phyloP scores from a whole-genome alignment of 2,888 invertebrate species.

The Amphiduros pacificus region DNA sequence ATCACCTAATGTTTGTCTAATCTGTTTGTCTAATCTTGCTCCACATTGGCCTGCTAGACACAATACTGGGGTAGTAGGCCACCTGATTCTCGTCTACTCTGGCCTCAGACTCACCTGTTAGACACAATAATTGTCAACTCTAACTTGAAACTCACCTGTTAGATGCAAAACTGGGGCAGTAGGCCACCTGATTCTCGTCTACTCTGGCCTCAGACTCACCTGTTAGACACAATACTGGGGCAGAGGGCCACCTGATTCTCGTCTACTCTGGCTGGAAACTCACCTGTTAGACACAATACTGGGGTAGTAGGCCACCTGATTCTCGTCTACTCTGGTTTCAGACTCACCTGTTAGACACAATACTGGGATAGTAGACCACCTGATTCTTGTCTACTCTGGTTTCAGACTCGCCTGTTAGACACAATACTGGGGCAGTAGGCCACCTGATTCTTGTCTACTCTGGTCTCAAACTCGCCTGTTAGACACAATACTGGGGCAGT shows the following conservation, averaged over 20 bases:
- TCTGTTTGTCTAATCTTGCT: neutral
- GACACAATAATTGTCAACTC: too few species aligned
- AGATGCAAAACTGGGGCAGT: slow-evolving; percentile 88
- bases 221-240: slow-evolving; percentile 88
- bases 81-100: slow-evolving; percentile 91
- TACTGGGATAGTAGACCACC: slow-evolving; percentile 87
- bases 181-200: slow-evolving; percentile 89
- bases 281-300: slow-evolving; percentile 85
- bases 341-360: slow-evolving; percentile 84
- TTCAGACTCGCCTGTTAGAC: slow-evolving; percentile 89
- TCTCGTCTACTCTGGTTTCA: slow-evolving; percentile 85
- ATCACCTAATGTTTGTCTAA: neutral
- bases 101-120: slow-evolving; percentile 73
- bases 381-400: slow-evolving; percentile 89
- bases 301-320: slow-evolving; percentile 90
- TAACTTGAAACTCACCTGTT: slow-evolving; percentile 68
- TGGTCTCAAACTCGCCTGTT: slow-evolving; percentile 74
- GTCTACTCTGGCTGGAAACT: slow-evolving; percentile 78
- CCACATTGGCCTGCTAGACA: slow-evolving; percentile 72
- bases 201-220: slow-evolving; percentile 87
- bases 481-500: slow-evolving; percentile 88
- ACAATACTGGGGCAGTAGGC: slow-evolving; percentile 92
- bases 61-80: slow-evolving; percentile 89
- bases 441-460: slow-evolving; percentile 89
- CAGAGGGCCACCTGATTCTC: slow-evolving; percentile 90